Conservation (phyloP, 2,113 vertebrate genomes). For the Hepsetus odoe region DNA sequence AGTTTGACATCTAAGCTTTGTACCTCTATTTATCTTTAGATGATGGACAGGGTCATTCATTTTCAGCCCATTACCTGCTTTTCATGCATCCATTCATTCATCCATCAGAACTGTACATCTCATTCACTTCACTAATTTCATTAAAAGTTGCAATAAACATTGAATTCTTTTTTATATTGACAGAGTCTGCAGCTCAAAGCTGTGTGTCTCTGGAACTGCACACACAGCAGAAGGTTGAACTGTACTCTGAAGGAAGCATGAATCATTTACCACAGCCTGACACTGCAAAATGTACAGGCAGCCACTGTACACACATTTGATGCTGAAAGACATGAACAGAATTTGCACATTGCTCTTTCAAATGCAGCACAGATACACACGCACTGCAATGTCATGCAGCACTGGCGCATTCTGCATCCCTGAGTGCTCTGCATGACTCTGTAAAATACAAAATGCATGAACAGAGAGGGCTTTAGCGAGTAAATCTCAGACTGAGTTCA, state of each 20-base stretch:
- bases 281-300: background rate
- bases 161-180: background rate
- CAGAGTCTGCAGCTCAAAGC: background rate
- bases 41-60: background rate
- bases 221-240: background rate
- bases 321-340: background rate
- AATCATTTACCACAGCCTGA: constrained; percentile 16
- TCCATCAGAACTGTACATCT: background rate
- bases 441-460: background rate
- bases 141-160: background rate
- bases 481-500: background rate
- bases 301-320: background rate
- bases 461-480: background rate
- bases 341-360: background rate
- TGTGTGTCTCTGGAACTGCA: background rate
- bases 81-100: background rate
- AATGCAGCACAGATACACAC: background rate
- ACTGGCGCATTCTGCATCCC: background rate
- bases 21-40: background rate
- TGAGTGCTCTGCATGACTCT: constrained; percentile 2
- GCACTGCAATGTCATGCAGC: background rate
- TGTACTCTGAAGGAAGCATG: background rate
- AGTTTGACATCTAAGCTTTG: background rate
- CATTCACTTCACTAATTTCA: background rate
- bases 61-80: background rate